These are phyloP conservation scores for Lycaena phlaeas DNA, from an alignment of 2,888 invertebrate species.

Conservation along the genomic window DNA sequence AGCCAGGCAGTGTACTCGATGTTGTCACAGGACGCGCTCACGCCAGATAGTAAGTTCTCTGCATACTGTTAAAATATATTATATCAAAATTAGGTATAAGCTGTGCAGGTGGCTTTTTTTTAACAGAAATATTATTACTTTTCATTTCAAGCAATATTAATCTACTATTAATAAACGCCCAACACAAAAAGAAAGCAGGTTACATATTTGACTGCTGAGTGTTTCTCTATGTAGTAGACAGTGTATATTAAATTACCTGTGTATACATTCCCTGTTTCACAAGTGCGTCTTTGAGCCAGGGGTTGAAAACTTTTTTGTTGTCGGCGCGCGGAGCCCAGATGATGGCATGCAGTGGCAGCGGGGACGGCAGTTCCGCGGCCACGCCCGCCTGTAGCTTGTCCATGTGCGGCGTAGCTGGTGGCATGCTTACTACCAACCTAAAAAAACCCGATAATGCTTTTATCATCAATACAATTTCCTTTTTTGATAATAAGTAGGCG, in stretches of 20 bases:
- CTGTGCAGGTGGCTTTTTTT: too few relatives aligned
- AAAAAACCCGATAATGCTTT: too few relatives aligned
- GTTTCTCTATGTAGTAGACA: too few relatives aligned
- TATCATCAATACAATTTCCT: too few relatives aligned
- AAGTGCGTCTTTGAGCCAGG: constrained; percentile 93
- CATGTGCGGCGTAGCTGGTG: constrained; percentile 91
- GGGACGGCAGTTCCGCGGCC: constrained; percentile 76
- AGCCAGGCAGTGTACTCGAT: constrained; percentile 64
- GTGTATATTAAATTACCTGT: constrained; percentile 60
- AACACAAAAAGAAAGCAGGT: too few relatives aligned
- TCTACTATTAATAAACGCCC: too few relatives aligned
- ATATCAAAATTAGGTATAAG: background rate
- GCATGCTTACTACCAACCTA: constrained; percentile 86
- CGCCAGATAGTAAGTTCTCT: constrained; percentile 80
- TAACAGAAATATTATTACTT: too few relatives aligned
- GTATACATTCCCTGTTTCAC: constrained; percentile 94
- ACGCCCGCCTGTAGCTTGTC: constrained; percentile 83
- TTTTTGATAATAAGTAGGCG: too few relatives aligned
- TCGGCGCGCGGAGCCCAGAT: constrained; percentile 92
- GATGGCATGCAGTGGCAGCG: constrained; percentile 84
- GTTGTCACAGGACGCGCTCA: constrained; percentile 79
- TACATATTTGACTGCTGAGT: too few relatives aligned
- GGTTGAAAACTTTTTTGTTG: constrained; percentile 85
- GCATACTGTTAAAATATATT: constrained; percentile 58
- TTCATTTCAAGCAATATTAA: too few relatives aligned